Conservation (phyloP, 2,113 vertebrate genomes). For the Ptilorrhoa leucosticta region DNA sequence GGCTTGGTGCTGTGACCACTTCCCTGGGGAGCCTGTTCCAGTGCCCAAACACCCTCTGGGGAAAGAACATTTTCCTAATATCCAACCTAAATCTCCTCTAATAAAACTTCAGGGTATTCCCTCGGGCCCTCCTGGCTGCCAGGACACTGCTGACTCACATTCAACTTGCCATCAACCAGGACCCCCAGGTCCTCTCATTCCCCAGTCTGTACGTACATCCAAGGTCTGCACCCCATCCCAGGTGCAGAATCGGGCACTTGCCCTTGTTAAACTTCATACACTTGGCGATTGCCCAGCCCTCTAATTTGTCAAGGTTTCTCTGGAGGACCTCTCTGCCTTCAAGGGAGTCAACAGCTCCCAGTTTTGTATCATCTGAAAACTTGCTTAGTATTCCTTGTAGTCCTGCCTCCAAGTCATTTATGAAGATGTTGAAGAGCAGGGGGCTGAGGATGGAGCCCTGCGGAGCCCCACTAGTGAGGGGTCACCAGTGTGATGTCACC, state of each 20-base stretch:
- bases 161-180: rapidly evolving
- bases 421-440: not conserved
- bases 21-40: not conserved
- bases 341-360: not conserved
- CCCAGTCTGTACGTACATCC: rapidly evolving
- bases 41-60: rapidly evolving
- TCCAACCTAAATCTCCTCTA: not conserved
- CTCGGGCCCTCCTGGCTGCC: rapidly evolving
- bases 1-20: not conserved
- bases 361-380: not conserved
- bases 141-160: not conserved
- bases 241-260: rapidly evolving
- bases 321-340: not conserved
- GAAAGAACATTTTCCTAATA: not conserved
- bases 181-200: not conserved
- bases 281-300: not conserved
- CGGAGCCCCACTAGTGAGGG: not conserved
- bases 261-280: not conserved
- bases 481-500: rapidly evolving
- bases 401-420: rapidly evolving
- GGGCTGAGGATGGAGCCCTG: not conserved
- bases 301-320: rapidly evolving
- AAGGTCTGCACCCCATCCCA: not conserved
- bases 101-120: not conserved
- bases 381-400: not conserved